These are phyloP conservation scores for Catamblyrhynchus diadema DNA, from an alignment of 2,797 vertebrate genomes.

Conservation along the genomic window DNA sequence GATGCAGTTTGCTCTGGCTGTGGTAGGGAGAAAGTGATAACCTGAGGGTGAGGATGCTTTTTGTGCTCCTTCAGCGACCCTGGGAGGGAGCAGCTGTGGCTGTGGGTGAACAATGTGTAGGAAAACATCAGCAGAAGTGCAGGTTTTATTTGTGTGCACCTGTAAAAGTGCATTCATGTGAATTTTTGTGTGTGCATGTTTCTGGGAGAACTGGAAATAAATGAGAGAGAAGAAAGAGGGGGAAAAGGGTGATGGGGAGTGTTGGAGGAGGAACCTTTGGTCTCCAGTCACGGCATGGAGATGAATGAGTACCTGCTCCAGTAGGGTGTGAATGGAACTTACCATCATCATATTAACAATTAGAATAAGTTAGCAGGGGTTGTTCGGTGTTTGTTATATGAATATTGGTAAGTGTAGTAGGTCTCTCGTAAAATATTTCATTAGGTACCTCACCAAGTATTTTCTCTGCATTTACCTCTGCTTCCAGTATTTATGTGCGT, in stretches of 20 bases:
- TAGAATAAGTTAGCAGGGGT: background rate
- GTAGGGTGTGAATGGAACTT: background rate
- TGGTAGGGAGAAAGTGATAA: background rate
- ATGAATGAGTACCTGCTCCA: background rate
- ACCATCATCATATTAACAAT: background rate
- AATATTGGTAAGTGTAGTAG: background rate
- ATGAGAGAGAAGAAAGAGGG: background rate
- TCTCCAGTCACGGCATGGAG: background rate
- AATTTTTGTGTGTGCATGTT: background rate
- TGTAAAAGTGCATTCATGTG: background rate
- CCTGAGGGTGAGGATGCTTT: background rate
- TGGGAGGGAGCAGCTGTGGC: background rate
- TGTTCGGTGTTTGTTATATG: background rate
- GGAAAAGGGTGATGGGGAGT: background rate
- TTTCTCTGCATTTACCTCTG: background rate
- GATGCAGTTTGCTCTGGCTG: background rate
- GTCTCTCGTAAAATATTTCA: background rate
- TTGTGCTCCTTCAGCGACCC: background rate
- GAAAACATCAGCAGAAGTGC: background rate
- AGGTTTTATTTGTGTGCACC: fast-evolving
- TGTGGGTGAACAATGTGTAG: background rate
- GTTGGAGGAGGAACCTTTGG: background rate
- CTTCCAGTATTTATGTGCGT: background rate
- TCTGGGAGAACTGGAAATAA: background rate
- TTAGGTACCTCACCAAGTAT: background rate